Base-by-base conservation (phyloP, 2,797 vertebrate species). In the Gallirallus australis region DNA sequence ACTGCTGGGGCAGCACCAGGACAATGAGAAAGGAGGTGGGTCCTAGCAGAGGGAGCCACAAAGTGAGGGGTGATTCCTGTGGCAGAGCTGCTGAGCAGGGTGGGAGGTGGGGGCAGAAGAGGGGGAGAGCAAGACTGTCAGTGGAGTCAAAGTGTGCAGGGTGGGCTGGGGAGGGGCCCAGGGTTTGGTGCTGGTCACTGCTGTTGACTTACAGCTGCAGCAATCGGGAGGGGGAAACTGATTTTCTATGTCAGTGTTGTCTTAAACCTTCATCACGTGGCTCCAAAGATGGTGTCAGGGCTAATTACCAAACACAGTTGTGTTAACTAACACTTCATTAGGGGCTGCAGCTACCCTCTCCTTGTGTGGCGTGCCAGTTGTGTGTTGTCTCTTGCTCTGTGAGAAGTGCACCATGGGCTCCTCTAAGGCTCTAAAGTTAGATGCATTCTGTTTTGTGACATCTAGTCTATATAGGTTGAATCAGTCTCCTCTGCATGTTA, bases 371-470 rank as follows among this genome's bases (percentile, higher is more conserved):
- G 6, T 6, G 9, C 1, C 56, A 8, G 19, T 25, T 76, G 4
- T 2, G 4, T n/a, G 5, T 21, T 47, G 40, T 59, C 71, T 45
- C 59, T 61, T 7, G 0, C n/a, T 45, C n/a, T 24, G 1, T 1
- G n/a, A 27, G 37, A 21, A 11, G 15, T 23, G 66, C n/a, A 33
- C 27, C 42, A 3, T 1, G 3, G 71, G 66, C 54, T 72, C 33
- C 31, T 39, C 15, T 5, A 23, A 65, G 50, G 54, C 61, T 25
- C 35, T 53, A 8, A 39, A 11, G 27, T 11, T 5, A 31, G 50
- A 45, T 33, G 35, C 23, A 12, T 57, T 80, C 33, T 35, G 17
- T 33, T 85, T 72, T 93, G 73, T 56, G 86, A 57, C 30, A 48
- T 53, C 79, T 89, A 53, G 33, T 65, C 42, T 39, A 11, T 2